phyloP scores from a whole-genome alignment of 2,113 vertebrate species.

The Plestiodon gilberti region DNA sequence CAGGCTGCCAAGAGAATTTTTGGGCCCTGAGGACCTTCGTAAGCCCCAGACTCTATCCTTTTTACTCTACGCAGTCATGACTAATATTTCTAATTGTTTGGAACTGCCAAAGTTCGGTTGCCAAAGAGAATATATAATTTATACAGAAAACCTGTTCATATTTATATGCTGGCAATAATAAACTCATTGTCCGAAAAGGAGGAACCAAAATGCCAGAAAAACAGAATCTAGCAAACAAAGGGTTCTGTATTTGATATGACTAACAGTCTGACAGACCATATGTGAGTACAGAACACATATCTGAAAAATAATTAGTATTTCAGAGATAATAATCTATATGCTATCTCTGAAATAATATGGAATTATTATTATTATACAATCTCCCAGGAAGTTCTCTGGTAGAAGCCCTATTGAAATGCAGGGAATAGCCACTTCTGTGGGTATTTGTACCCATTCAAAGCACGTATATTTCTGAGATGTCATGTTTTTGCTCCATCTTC shows the following conservation, averaged over 20 bases:
- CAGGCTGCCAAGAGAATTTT: conserved; percentile 63
- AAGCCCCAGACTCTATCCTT: conserved; percentile 24
- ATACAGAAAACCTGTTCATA: conserved; percentile 41
- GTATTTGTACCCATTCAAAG: background rate
- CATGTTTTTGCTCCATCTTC: background rate
- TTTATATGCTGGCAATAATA: conserved; percentile 61
- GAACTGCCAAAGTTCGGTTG: conserved; percentile 62
- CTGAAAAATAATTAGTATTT: background rate
- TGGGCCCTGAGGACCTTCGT: conserved; percentile 59
- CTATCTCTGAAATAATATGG: background rate
- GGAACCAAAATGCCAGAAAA: conserved; percentile 23
- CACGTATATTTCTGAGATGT: background rate
- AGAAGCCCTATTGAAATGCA: background rate
- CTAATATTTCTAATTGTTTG: conserved; percentile 66
- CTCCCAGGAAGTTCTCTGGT: background rate
- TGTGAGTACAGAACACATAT: background rate
- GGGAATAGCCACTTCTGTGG: background rate
- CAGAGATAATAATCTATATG: background rate
- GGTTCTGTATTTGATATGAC: background rate
- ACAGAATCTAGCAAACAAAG: background rate
- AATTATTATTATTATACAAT: background rate
- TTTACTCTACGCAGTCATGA: conserved; percentile 52
- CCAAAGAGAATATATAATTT: conserved; percentile 69
- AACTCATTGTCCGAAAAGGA: conserved; percentile 42
- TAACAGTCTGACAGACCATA: background rate